A percentile compares a stretch with the other conserved stretches of the same genome.
Conservation (phyloP, 2,888 invertebrate species). For the Cerceris rybyensis region DNA sequence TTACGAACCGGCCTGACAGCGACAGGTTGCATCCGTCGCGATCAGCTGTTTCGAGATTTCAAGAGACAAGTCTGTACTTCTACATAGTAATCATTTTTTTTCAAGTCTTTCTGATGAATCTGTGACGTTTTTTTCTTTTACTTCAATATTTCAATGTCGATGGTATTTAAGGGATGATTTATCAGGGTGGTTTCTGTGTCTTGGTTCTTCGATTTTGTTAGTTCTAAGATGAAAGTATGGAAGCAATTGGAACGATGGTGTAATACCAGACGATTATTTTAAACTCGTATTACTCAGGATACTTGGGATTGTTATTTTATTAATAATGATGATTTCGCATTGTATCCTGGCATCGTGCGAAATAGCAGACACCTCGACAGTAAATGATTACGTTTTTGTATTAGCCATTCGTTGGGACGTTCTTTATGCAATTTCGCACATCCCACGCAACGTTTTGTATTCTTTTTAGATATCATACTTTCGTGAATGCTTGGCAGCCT, state of each 20-base stretch:
- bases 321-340: conserved; percentile 52
- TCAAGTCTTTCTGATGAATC: no score
- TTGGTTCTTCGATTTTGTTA: no score
- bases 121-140: no score
- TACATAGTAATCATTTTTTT: background rate
- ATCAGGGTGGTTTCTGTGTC: no score
- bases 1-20: conserved; percentile 18
- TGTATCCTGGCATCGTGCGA: conserved; percentile 9
- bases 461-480: conserved; percentile 43
- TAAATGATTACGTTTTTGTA: conserved; percentile 21
- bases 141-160: no score
- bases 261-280: background rate
- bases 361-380: conserved; percentile 17
- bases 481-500: conserved; percentile 29
- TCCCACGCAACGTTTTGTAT: conserved; percentile 44
- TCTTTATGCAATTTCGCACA: conserved; percentile 22
- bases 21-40: conserved; percentile 22
- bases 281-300: background rate
- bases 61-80: background rate
- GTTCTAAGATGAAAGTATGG: no score
- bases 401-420: conserved; percentile 1
- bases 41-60: conserved; percentile 48
- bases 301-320: conserved; percentile 21
- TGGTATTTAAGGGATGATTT: no score
- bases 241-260: background rate